phyloP scores from a whole-genome alignment of 2,797 vertebrate genomes.

The Crax fasciolata region DNA sequence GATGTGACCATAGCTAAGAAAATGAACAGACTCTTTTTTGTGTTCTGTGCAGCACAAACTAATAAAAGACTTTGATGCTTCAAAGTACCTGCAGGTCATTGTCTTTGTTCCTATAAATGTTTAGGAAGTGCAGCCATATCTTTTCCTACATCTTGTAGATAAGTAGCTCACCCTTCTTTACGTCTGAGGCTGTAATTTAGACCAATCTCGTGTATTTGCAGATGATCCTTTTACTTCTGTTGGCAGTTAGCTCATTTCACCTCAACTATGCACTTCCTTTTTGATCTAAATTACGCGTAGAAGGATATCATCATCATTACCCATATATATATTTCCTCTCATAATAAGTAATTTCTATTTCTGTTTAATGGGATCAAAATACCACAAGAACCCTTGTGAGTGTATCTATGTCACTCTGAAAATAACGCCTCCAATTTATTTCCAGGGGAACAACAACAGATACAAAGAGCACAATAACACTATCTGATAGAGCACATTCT shows the following conservation, averaged over 20 bases:
- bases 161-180: background rate
- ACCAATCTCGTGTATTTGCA: fast-evolving
- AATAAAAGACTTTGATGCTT: background rate
- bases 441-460: background rate
- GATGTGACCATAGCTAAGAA: background rate
- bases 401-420: background rate
- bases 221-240: background rate
- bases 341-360: background rate
- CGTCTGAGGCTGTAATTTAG: background rate
- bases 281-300: background rate
- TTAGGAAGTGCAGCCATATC: background rate
- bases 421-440: background rate
- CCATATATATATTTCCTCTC: background rate
- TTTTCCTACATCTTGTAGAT: background rate
- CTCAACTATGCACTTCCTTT: background rate
- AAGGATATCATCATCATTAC: background rate
- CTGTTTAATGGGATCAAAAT: background rate
- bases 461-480: background rate
- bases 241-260: background rate
- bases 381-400: background rate
- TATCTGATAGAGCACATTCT: background rate
- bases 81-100: background rate
- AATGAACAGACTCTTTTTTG: background rate
- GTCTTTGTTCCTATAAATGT: background rate
- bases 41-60: background rate